Conservation (phyloP, 2,888 invertebrate species). For the Drosophila birchii region DNA sequence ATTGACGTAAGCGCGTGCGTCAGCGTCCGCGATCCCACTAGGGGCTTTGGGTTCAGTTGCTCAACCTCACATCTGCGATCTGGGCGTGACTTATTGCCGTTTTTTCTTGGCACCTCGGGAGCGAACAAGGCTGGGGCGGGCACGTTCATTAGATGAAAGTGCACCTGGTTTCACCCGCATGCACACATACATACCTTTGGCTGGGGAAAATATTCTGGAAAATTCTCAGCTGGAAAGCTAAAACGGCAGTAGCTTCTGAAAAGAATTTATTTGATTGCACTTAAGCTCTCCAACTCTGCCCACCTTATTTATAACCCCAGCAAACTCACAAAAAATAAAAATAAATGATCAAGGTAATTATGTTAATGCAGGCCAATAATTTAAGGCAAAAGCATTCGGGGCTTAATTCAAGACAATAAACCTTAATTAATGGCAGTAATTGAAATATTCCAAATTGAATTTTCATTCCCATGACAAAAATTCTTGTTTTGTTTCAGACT, state of each 20-base stretch:
- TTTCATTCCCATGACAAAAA: slow-evolving; percentile 35
- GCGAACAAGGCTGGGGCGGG: slow-evolving; percentile 59
- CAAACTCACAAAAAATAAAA: slow-evolving; percentile 16
- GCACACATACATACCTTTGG: background rate
- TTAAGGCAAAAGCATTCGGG: slow-evolving; percentile 26
- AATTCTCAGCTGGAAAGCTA: slow-evolving; percentile 24
- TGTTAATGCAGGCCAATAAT: slow-evolving; percentile 37
- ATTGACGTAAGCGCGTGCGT: slow-evolving; percentile 78
- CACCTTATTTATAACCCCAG: slow-evolving; percentile 9
- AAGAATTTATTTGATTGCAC: slow-evolving; percentile 3
- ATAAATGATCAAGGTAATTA: slow-evolving; percentile 43
- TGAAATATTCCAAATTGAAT: slow-evolving; percentile 37
- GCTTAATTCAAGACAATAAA: slow-evolving; percentile 22
- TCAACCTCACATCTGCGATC: slow-evolving; percentile 54
- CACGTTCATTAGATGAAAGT: slow-evolving; percentile 48
- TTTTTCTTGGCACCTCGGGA: slow-evolving; percentile 50
- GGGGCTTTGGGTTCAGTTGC: slow-evolving; percentile 7
- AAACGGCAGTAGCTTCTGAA: slow-evolving; percentile 13
- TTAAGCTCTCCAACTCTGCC: background rate
- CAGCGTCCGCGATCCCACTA: slow-evolving; percentile 42
- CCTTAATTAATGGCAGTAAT: slow-evolving; percentile 37
- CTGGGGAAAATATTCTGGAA: slow-evolving; percentile 6
- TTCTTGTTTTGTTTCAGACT: background rate
- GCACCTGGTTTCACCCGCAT: slow-evolving; percentile 47
- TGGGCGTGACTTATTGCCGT: slow-evolving; percentile 74